Base-by-base conservation (phyloP, 2,888 invertebrate species). In the Smittia sp. region DNA sequence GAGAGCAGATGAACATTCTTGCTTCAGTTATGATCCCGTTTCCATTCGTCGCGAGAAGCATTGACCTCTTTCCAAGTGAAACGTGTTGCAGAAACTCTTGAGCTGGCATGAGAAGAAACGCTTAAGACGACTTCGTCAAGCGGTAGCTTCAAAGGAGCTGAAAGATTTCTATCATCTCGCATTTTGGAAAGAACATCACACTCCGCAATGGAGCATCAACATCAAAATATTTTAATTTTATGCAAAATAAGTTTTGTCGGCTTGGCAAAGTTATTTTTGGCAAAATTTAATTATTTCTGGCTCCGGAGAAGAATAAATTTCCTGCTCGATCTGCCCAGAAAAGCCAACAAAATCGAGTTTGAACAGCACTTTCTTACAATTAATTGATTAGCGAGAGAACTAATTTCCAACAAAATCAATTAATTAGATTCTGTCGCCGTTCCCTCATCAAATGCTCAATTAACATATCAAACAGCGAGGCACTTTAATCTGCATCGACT, bases 201-300 rank as follows among this genome's bases (percentile, higher is more conserved):
- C 27, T 27, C 13, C 24, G 18, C 24, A 62, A 13, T 39, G 13
- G 1, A 67, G 32, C 20, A 67, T 3, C 66, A 38, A 13, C 66
- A 9, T 39, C 46, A 27, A 54, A 69, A 69, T 69, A 69, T 52
- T 69, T 69, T 69, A 69, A 69, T 69, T 69, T 69, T 69, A 69
- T 69, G 69, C 69, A 69, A 69, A 69, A 69, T 69, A 54, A 69
- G 20, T 39, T 67, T 69, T 54, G 54, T 69, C 54, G 24, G 25
- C 22, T 27, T 15, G 9, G 15, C 13, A 46, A 46, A n/a, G n/a
- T 46, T 46, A 15, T 46, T 46, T 46, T 46, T 46, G n/a, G 46
- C 46, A 46, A 27, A 62, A 65, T 11, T 65, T 65, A 27, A 27
- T 65, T 24, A 65, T n/a, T 65, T 38, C 20, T 46, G n/a, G 46